Percentiles rank a stretch among this genome's conserved stretches.
Evolutionary conservation across 2,797 vertebrate genomes (phyloP).

Genomic region (Picus viridis): DNA sequence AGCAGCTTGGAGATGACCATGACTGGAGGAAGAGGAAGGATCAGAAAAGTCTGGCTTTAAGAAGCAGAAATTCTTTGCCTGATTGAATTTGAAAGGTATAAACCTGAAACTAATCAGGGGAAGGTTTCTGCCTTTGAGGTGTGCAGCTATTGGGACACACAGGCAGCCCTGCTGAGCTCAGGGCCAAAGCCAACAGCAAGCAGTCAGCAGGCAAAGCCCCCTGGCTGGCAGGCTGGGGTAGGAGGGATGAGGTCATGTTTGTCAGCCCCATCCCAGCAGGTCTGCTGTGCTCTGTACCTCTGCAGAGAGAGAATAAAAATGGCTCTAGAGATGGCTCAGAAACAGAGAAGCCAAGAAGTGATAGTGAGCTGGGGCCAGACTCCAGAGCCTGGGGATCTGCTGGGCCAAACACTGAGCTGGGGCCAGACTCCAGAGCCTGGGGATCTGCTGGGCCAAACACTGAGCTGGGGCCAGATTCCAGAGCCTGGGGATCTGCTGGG

Average conservation of each 20-base stretch:
- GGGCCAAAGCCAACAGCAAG: not conserved
- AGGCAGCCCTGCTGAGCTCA: not conserved
- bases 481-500: too few species aligned
- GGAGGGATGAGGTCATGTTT: not conserved
- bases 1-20: not conserved
- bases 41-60: not conserved
- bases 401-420: not conserved
- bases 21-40: not conserved
- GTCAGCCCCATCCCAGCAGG: not conserved
- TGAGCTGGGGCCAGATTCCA: too few species aligned
- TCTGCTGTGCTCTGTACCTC: not conserved
- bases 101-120: slow-evolving; percentile 3
- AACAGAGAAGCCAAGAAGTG: not conserved
- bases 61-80: not conserved
- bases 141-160: not conserved
- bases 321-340: not conserved
- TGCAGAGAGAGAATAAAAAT: too few species aligned
- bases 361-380: not conserved
- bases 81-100: slow-evolving; percentile 6
- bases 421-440: too few species aligned
- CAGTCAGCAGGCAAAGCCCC: fast-evolving
- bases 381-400: not conserved
- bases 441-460: too few species aligned
- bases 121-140: not conserved
- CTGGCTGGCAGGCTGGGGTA: not conserved